Conservation (phyloP, 2,888 invertebrate genomes). For the Dicycla oo region DNA sequence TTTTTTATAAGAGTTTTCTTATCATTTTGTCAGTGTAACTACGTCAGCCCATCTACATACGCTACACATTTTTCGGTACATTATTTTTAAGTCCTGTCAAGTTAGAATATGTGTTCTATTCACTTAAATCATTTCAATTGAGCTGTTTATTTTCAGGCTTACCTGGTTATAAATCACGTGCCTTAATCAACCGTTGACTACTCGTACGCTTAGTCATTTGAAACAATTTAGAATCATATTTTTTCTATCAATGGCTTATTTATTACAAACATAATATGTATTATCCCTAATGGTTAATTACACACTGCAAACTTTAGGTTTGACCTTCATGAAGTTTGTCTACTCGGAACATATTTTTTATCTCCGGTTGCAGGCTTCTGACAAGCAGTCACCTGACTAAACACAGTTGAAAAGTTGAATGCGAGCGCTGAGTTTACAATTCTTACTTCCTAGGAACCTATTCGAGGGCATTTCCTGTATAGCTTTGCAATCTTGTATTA, state of each 20-base stretch:
- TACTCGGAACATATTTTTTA: conserved; percentile 2
- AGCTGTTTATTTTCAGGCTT: conserved; percentile 1
- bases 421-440: conserved; percentile 9
- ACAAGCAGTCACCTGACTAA: conserved; percentile 24
- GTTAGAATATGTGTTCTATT: conserved; percentile 9
- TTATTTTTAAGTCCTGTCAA: conserved; percentile 45
- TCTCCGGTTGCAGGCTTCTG: not conserved
- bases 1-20: conserved; percentile 51
- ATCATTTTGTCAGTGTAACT: conserved; percentile 51
- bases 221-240: conserved; percentile 2
- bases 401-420: conserved; percentile 5
- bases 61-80: conserved; percentile 15
- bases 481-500: conserved; percentile 1
- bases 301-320: not conserved
- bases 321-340: conserved; percentile 25
- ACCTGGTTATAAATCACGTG: conserved; percentile 41
- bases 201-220: conserved; percentile 29
- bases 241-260: conserved; percentile 9
- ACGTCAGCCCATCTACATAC: conserved; percentile 7
- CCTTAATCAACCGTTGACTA: conserved; percentile 5
- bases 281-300: not conserved
- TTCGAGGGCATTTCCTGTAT: conserved; percentile 16
- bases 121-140: not conserved
- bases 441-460: conserved; percentile 23
- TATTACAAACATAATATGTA: conserved; percentile 3